A percentile compares a stretch with the other conserved stretches of the same genome.
phyloP scores from a whole-genome alignment of 2,888 invertebrate species.

The Kryphioiulus occultus region DNA sequence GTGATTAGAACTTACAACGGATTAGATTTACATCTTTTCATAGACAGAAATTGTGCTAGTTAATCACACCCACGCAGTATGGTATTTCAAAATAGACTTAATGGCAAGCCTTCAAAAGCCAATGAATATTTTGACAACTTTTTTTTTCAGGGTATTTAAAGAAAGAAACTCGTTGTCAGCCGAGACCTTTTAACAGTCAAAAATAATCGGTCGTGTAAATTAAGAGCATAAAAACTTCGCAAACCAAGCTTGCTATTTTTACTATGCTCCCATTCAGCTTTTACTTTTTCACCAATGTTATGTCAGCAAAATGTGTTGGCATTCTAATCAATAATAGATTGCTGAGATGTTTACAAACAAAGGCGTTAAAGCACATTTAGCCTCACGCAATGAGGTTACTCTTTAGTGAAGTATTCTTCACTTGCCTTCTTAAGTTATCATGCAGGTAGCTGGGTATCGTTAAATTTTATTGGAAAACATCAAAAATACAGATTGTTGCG shows the following conservation, averaged over 20 bases:
- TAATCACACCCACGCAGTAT: too few relatives aligned
- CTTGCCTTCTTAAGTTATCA: too few relatives aligned
- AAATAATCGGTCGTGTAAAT: neutral
- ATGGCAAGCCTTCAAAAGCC: neutral
- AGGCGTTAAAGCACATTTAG: too few relatives aligned
- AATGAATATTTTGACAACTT: neutral
- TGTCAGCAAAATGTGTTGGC: neutral
- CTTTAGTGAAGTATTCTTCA: too few relatives aligned
- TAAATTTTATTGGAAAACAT: too few relatives aligned
- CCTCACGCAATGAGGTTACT: too few relatives aligned
- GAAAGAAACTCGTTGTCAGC: neutral
- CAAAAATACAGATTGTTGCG: too few relatives aligned
- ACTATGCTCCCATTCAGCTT: neutral
- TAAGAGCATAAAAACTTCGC: neutral
- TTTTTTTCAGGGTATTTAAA: neutral
- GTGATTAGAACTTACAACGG: too few relatives aligned
- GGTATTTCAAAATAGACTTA: neutral
- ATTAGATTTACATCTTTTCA: too few relatives aligned
- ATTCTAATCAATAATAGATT: neutral
- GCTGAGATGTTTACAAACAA: neutral
- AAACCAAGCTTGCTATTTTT: neutral
- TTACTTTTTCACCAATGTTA: neutral
- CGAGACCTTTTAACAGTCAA: neutral
- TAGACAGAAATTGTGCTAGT: too few relatives aligned
- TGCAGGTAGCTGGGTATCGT: too few relatives aligned